A percentile compares a stretch with the other conserved stretches of the same genome.
Conservation (phyloP, 2,888 invertebrate species). For the Idaea biselata region DNA sequence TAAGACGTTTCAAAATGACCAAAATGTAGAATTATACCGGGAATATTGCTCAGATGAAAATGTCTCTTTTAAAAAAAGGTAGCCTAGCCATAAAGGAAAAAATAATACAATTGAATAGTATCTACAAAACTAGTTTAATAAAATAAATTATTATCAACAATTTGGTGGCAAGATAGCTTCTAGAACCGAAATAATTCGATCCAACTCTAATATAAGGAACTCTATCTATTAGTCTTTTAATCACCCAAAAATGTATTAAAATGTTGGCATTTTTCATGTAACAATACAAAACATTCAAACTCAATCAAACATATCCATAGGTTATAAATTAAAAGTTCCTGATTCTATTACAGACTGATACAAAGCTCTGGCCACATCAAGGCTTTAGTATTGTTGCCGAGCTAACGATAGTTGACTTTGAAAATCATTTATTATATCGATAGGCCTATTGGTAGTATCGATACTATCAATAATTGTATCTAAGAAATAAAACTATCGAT, state of each 20-base stretch:
- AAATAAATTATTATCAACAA: conserved; percentile 68
- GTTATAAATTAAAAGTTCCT: too few relatives aligned
- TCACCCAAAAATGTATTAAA: conserved; percentile 26
- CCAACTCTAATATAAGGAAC: conserved; percentile 54
- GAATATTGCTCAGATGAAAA: too few relatives aligned
- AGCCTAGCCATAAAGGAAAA: conserved; percentile 24
- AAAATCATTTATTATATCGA: too few relatives aligned
- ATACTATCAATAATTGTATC: too few relatives aligned
- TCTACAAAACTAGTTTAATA: conserved; percentile 46
- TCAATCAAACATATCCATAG: not conserved
- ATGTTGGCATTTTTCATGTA: conserved; percentile 27
- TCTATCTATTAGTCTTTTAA: conserved; percentile 50
- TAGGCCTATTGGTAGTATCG: too few relatives aligned
- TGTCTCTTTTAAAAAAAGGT: too few relatives aligned
- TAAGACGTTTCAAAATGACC: too few relatives aligned
- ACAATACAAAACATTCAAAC: conserved; percentile 1
- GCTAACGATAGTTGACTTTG: too few relatives aligned
- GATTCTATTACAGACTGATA: too few relatives aligned
- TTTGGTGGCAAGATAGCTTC: conserved; percentile 79
- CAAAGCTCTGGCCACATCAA: too few relatives aligned
- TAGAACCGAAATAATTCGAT: conserved; percentile 41
- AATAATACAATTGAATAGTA: conserved; percentile 22
- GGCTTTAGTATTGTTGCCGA: not conserved
- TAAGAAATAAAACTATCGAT: too few relatives aligned
- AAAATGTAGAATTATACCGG: too few relatives aligned